phyloP scores from a whole-genome alignment of 1,140 invertebrate genomes.

The Caenorhabditis remanei region DNA sequence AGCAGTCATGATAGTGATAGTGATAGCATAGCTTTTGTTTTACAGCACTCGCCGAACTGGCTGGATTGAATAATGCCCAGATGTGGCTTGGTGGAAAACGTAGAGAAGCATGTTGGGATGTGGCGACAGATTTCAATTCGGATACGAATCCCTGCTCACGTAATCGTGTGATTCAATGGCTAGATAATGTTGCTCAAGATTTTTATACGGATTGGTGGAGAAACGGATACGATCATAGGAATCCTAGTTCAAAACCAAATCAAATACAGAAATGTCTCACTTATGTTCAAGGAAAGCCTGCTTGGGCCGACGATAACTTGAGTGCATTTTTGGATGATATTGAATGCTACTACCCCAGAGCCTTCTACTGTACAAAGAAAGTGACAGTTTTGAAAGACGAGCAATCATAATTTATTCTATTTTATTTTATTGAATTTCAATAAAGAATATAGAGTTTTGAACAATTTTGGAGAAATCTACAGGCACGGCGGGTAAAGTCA shows the following conservation, averaged over 20 bases:
- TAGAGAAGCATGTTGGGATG: background rate
- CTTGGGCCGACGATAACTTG: background rate
- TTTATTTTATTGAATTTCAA: too few relatives aligned
- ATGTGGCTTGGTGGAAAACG: background rate
- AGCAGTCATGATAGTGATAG: background rate
- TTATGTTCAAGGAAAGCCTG: background rate
- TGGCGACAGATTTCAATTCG: background rate
- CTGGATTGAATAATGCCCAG: background rate
- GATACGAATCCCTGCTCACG: background rate
- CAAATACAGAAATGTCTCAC: background rate
- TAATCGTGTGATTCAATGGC: background rate
- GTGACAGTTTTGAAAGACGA: too few relatives aligned
- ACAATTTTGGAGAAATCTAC: too few relatives aligned
- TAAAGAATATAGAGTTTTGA: too few relatives aligned
- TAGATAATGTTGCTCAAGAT: background rate
- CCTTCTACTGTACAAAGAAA: conserved; percentile 1
- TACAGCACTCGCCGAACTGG: background rate
- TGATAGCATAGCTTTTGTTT: background rate
- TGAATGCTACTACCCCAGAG: background rate
- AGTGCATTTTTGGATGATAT: conserved; percentile 1
- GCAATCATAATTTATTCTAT: too few relatives aligned
- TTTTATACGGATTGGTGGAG: background rate
- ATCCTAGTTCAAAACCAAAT: background rate
- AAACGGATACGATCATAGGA: background rate
- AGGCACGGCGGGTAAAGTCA: too few relatives aligned